Conservation (phyloP, 1,140 invertebrate species). For the Sweltsa coloradensis region DNA sequence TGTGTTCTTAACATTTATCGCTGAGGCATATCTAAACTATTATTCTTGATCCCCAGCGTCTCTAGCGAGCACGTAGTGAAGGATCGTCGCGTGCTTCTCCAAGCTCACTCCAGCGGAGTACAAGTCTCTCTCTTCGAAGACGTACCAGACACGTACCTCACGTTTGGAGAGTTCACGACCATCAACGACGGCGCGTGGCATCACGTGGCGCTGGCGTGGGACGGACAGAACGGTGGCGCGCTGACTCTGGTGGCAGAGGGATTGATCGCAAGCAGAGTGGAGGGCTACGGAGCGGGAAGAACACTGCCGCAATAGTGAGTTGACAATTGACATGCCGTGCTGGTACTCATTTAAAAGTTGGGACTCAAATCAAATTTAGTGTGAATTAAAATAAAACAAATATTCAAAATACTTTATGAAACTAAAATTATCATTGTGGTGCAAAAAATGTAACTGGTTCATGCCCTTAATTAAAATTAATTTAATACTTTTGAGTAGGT, state of each 20-base stretch:
- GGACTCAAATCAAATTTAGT: no score
- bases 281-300: constrained; percentile 69
- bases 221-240: constrained; percentile 69
- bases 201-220: constrained; percentile 88
- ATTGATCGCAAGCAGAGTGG: constrained; percentile 78
- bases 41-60: no score
- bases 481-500: no score
- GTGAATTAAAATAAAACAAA: no score
- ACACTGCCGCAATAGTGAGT: constrained; percentile 67
- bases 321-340: no score
- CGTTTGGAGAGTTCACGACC: constrained; percentile 81
- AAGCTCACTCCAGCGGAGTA: constrained; percentile 81
- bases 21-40: not conserved
- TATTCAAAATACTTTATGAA: no score
- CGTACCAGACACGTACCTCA: constrained; percentile 77
- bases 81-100: constrained; percentile 66
- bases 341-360: no score
- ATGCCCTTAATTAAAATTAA: no score
- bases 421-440: no score
- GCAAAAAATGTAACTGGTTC: no score
- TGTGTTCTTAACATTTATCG: not conserved
- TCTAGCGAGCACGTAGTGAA: constrained; percentile 70
- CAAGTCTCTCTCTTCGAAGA: constrained; percentile 81
- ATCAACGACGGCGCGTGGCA: constrained; percentile 96
- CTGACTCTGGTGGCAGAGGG: constrained; percentile 84